These are phyloP conservation scores for Synchiropus splendidus DNA, from an alignment of 2,113 vertebrate species.

Conservation along the genomic window DNA sequence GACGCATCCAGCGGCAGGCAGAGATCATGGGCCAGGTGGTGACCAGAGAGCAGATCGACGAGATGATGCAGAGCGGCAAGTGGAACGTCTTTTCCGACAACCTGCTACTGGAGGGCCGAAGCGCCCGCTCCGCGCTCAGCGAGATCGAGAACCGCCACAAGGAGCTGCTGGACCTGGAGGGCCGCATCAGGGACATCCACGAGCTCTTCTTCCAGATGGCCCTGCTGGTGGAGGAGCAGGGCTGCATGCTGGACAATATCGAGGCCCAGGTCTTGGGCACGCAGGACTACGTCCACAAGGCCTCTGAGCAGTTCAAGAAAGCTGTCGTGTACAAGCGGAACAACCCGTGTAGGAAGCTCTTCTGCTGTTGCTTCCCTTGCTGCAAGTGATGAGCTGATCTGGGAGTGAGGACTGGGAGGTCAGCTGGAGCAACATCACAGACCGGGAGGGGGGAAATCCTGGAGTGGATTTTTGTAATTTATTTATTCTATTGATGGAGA, in stretches of 20 bases:
- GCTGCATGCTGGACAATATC: slow-evolving; percentile 77
- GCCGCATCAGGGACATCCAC: slow-evolving; percentile 81
- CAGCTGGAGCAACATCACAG: no score
- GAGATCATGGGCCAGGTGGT: slow-evolving; percentile 95
- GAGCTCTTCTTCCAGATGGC: slow-evolving; percentile 93
- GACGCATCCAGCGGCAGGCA: slow-evolving; percentile 88
- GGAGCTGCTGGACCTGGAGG: slow-evolving; percentile 85
- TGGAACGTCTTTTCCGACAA: slow-evolving; percentile 93
- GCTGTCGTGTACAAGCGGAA: slow-evolving; percentile 79
- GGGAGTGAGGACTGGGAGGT: no score
- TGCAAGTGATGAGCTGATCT: slow-evolving; percentile 37
- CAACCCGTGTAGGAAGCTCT: slow-evolving; percentile 79
- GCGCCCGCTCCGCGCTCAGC: slow-evolving; percentile 74
- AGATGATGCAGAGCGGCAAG: slow-evolving; percentile 91
- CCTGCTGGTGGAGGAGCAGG: slow-evolving; percentile 86
- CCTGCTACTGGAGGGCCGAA: slow-evolving; percentile 77
- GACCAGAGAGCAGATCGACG: slow-evolving; percentile 83
- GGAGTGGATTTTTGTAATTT: no score
- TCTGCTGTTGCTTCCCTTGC: slow-evolving; percentile 86
- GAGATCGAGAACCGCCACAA: slow-evolving; percentile 91
- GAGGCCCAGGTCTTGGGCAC: slow-evolving; percentile 76
- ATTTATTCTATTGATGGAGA: no score
- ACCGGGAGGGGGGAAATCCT: no score
- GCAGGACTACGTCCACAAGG: slow-evolving; percentile 74
- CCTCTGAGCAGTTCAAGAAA: slow-evolving; percentile 70